Evolutionary conservation across 1,140 invertebrate genomes (phyloP).

Genomic region (Phymorhynchus buccinoides): DNA sequence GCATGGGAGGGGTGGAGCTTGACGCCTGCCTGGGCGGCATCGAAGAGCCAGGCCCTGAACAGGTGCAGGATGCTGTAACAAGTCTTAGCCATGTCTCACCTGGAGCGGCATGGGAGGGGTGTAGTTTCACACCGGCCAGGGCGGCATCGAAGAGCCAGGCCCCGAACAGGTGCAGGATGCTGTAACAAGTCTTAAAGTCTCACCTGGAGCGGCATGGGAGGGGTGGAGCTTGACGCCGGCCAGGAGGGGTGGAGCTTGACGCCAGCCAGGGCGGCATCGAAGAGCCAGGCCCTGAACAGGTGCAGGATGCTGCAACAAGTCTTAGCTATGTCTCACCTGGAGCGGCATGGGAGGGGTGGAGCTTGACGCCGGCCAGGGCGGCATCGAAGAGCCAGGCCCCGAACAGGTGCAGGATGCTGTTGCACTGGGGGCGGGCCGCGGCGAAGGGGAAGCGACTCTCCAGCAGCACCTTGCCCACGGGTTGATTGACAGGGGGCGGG

Average conservation of each 20-base stretch:
- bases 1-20: conserved; percentile 62
- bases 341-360: conserved; percentile 63
- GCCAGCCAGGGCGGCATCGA: conserved; percentile 93
- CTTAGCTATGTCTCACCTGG: conserved; percentile 53
- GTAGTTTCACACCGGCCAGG: conserved; percentile 81
- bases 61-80: conserved; percentile 95
- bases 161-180: conserved; percentile 95
- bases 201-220: conserved; percentile 63
- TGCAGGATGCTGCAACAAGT: conserved; percentile 92
- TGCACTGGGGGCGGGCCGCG: conserved; percentile 84
- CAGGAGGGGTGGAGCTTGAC: conserved; percentile 76
- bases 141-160: conserved; percentile 97
- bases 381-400: conserved; percentile 98
- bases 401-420: conserved; percentile 95
- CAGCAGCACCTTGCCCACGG: conserved; percentile 54
- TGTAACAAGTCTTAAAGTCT: conserved; percentile 75
- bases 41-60: conserved; percentile 97
- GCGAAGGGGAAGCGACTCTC: conserved; percentile 65
- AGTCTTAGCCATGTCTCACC: conserved; percentile 51
- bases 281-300: conserved; percentile 96
- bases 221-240: conserved; percentile 79
- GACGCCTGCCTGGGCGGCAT: conserved; percentile 90
- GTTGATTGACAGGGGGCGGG: conserved; percentile 44
- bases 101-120: conserved; percentile 61
- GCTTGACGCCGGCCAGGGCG: conserved; percentile 84